Evolutionary conservation across 1,140 invertebrate genomes (phyloP).

Genomic region (Trichogramma pretiosum): DNA sequence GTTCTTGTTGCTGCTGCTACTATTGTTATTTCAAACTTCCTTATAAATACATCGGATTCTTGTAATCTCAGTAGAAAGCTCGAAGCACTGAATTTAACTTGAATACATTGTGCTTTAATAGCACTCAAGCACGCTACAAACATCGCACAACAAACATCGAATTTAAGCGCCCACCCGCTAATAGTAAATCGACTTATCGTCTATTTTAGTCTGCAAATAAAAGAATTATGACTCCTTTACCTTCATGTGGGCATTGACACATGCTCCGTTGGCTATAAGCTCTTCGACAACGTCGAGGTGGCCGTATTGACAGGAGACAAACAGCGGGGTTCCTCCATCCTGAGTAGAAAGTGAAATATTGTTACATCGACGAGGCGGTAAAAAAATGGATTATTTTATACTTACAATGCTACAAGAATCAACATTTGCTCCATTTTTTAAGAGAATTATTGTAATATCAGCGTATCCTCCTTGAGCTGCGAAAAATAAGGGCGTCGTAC

Average conservation of each 20-base stretch:
- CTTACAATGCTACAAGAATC: constrained; percentile 75
- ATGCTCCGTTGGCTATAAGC: constrained; percentile 67
- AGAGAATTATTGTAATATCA: constrained; percentile 67
- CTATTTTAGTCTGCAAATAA: no score
- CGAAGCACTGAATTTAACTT: no score
- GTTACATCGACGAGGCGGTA: background rate
- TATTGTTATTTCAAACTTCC: no score
- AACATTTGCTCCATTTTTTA: constrained; percentile 68
- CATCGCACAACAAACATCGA: no score
- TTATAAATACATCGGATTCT: no score
- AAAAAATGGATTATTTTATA: constrained; percentile 2
- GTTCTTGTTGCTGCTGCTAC: no score
- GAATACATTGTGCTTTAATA: constrained; percentile 8
- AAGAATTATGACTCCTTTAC: no score
- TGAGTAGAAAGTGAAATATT: constrained; percentile 34
- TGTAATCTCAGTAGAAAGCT: no score
- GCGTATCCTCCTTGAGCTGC: constrained; percentile 82
- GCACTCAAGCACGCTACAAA: constrained; percentile 2
- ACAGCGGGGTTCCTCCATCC: constrained; percentile 86
- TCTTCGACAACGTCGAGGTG: constrained; percentile 79
- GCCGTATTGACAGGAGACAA: constrained; percentile 86
- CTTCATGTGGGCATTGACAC: constrained; percentile 80
- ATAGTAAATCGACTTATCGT: no score
- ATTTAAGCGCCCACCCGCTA: no score
- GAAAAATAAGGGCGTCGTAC: constrained; percentile 85